Percentiles rank a stretch among this genome's conserved stretches.
Conservation (phyloP, 2,113 vertebrate species). For the Chaetorhynchus papuensis region DNA sequence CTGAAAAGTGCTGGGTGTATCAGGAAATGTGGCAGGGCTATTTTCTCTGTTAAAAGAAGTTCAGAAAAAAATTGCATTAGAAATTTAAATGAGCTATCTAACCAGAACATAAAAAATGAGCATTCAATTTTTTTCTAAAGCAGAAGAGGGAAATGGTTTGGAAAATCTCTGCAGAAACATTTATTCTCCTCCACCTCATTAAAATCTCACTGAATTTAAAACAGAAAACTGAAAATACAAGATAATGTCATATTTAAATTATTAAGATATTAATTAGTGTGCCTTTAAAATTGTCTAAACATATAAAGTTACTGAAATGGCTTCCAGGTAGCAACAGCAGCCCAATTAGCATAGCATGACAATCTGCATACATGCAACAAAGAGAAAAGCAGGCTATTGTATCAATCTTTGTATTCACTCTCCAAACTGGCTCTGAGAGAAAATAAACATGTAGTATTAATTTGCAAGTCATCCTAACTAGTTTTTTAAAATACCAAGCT, state of each 20-base stretch:
- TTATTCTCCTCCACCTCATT: background rate
- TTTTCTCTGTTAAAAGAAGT: conserved; percentile 75
- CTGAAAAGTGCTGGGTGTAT: conserved; percentile 72
- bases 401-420: background rate
- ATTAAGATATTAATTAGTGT: background rate
- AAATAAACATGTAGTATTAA: background rate
- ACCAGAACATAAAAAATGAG: fast-evolving
- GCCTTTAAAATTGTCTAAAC: background rate
- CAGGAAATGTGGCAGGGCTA: conserved; percentile 82
- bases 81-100: background rate
- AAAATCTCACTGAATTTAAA: background rate
- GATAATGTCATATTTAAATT: background rate
- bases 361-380: background rate
- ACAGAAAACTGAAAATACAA: background rate
- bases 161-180: background rate
- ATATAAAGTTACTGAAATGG: background rate
- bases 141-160: background rate
- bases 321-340: background rate
- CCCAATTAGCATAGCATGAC: background rate
- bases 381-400: background rate
- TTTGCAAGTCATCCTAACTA: background rate
- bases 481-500: background rate
- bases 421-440: background rate
- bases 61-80: background rate
- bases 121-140: background rate